These are phyloP conservation scores for Lithophane ornitopus DNA, from an alignment of 2,888 invertebrate genomes.

Conservation along the genomic window DNA sequence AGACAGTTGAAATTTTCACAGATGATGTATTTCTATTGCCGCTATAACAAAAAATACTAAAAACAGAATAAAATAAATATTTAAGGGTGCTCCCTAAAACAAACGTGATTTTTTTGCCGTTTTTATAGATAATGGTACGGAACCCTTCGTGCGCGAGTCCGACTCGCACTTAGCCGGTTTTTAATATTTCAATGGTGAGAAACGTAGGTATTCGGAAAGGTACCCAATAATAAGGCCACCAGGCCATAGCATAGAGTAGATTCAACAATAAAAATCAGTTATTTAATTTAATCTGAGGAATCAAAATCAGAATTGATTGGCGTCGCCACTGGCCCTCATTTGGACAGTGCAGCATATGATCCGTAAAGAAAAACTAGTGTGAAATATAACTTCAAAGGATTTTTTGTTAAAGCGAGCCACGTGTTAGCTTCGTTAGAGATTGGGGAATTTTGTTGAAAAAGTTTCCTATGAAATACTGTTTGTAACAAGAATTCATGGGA, in stretches of 20 bases:
- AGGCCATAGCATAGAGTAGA: background rate
- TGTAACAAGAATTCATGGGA: background rate
- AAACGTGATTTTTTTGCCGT: no score
- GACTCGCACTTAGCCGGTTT: no score
- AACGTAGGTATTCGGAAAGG: background rate
- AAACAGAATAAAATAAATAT: no score
- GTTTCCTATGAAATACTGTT: slow-evolving; percentile 17
- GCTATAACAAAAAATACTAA: no score
- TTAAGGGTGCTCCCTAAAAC: no score
- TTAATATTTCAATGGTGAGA: background rate
- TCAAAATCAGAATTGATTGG: background rate
- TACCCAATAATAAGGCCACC: background rate
- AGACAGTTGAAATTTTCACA: no score
- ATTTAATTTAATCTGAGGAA: background rate
- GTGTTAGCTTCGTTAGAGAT: slow-evolving; percentile 51
- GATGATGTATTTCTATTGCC: no score
- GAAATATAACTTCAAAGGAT: slow-evolving; percentile 47
- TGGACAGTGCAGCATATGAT: slow-evolving; percentile 16
- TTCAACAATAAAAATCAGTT: background rate
- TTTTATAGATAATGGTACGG: no score
- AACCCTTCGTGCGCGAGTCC: no score
- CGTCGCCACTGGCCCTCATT: slow-evolving; percentile 1
- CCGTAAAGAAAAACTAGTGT: slow-evolving; percentile 30
- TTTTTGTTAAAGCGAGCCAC: slow-evolving; percentile 44
- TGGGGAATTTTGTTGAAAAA: slow-evolving; percentile 26